These are phyloP conservation scores for Lithobates pipiens DNA, from an alignment of 2,797 vertebrate genomes.

Conservation along the genomic window DNA sequence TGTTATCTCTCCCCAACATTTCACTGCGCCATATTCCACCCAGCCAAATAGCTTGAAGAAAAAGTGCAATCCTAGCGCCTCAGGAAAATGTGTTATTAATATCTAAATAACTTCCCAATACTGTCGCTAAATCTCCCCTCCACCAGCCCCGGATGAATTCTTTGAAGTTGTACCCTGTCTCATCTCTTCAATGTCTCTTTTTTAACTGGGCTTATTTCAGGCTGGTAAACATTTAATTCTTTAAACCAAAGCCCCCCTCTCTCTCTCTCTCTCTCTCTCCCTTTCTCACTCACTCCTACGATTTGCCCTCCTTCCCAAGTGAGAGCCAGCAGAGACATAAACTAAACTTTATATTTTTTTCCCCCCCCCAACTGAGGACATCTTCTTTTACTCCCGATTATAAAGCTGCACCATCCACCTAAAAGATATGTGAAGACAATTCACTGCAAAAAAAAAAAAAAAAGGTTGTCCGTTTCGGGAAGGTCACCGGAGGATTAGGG, in stretches of 20 bases:
- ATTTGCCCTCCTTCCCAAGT: constrained; percentile 24
- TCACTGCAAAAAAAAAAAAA: too few species aligned
- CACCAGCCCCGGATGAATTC: constrained; percentile 93
- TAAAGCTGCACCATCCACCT: not conserved
- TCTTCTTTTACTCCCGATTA: constrained; percentile 2
- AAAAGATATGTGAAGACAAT: not conserved
- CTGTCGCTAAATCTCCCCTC: constrained; percentile 95
- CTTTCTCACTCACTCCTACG: not conserved
- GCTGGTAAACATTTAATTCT: constrained; percentile 92
- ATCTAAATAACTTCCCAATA: constrained; percentile 99
- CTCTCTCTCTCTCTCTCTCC: constrained; percentile 34
- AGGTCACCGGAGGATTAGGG: not conserved
- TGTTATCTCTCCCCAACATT: constrained; percentile 99
- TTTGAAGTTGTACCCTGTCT: constrained; percentile 94
- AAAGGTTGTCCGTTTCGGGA: too few species aligned
- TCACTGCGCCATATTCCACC: constrained; percentile 97
- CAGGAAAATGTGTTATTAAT: constrained; percentile 99
- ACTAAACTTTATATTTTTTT: not conserved
- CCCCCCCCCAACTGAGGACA: not conserved
- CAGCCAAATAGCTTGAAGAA: constrained; percentile 96
- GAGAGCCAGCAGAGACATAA: not conserved
- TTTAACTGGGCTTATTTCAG: constrained; percentile 88
- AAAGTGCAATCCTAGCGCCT: constrained; percentile 90
- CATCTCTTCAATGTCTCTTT: constrained; percentile 77
- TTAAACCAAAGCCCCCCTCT: constrained; percentile 79